Evolutionary conservation across 2,797 vertebrate genomes (phyloP), one percentile per base, ranked within the genome.

Genomic region (Lates japonicus): DNA sequence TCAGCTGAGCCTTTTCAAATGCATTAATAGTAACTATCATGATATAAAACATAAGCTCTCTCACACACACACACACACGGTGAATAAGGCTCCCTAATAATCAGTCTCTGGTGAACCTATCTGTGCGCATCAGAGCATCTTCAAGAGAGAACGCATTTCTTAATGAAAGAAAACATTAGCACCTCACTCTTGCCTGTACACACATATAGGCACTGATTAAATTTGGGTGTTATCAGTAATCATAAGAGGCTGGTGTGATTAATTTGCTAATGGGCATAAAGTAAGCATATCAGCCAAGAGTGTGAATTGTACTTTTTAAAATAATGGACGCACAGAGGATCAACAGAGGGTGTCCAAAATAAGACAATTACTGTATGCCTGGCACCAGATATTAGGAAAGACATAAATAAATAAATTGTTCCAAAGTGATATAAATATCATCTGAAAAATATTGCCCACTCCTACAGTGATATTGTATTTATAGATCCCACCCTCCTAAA

Each of bases 11-110:
- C 20, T 70, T 35, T 83, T 78, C 29, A 74, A 69, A 82, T 75
- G 69, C 73, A 87, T 81, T 62, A 74, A 80, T 66, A 68, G 78
- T 80, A 69, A 68, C 51, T 19, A 58, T 72, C 70, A 80, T 82
- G n/a, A 79, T 65, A 59, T 41, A 44, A 67, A 82, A 69, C 59
- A 75, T 42, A 80, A 3, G 33, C 20, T 16, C 55, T 54, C 7
- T 25, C 7, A 2, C 22, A 61, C 41, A 68, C 17, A 62, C 16
- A 33, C 48, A 64, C 49, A 33, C 52, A 78, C 41, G 52, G 61
- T 35, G 37, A 58, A 25, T 48, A 17, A 79, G 14, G 39, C 41
- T 59, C 16, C 3, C 41, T 76, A n/a, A 75, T 74, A 69, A 75
- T 74, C 52, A 64, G 54, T 44, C 41, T 71, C 68, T 55, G 33